Evolutionary conservation across 2,797 vertebrate genomes (phyloP).

Genomic region (Pteropus rufus): DNA sequence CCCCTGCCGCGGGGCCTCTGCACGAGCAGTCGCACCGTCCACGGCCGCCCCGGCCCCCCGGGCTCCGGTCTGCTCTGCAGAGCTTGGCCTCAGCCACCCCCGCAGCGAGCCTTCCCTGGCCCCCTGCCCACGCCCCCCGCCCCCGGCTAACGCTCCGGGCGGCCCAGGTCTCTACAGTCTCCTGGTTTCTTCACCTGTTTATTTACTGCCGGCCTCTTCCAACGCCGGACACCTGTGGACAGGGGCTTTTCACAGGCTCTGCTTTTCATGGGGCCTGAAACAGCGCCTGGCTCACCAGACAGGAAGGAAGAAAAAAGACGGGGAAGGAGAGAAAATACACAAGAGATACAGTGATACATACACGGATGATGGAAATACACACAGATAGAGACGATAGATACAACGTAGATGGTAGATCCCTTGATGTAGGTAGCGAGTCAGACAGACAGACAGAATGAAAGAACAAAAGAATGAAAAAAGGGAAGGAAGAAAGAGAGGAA

Average conservation of each 20-base stretch:
- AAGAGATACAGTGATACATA: neutral
- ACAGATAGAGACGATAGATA: no score
- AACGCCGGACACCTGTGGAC: neutral
- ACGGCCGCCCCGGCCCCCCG: no score
- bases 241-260: neutral
- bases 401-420: neutral
- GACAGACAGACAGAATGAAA: neutral
- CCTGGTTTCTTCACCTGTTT: neutral
- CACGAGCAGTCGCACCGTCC: neutral
- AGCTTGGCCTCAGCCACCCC: neutral
- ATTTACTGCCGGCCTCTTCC: neutral
- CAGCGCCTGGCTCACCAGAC: neutral
- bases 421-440: neutral
- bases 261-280: neutral
- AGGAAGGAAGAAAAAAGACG: neutral
- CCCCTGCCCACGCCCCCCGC: no score
- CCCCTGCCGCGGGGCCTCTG: neutral
- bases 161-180: neutral
- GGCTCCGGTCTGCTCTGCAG: neutral
- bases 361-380: rapidly evolving
- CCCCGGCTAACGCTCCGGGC: no score
- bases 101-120: neutral
- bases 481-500: no score
- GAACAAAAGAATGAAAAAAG: no score
- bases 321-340: neutral